These are phyloP conservation scores for Podocnemis expansa DNA, from an alignment of 2,113 vertebrate genomes.

Conservation along the genomic window DNA sequence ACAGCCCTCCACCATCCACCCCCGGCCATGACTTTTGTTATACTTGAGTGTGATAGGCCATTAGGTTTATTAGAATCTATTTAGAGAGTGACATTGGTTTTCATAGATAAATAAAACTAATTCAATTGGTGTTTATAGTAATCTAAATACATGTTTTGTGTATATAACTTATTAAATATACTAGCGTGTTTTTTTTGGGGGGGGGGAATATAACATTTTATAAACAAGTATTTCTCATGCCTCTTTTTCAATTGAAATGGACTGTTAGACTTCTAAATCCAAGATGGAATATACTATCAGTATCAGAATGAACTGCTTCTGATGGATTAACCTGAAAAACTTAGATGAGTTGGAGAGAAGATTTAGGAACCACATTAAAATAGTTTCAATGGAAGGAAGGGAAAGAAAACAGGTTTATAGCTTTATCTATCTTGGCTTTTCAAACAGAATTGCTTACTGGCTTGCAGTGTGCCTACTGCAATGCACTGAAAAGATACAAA, in stretches of 20 bases:
- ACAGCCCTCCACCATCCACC: not conserved
- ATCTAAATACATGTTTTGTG: not conserved
- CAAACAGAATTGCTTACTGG: not conserved
- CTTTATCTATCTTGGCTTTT: not conserved
- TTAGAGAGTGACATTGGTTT: not conserved
- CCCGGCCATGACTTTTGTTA: not conserved
- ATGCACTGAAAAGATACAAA: not conserved
- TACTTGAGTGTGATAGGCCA: not conserved
- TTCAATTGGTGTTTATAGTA: not conserved
- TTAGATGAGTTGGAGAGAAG: not conserved
- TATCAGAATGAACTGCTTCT: not conserved
- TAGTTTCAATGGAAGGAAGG: not conserved
- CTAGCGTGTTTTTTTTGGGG: not conserved
- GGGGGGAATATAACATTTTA: not conserved
- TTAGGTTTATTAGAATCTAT: not conserved
- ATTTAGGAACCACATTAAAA: not conserved
- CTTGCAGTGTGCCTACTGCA: not conserved
- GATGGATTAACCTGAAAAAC: not conserved
- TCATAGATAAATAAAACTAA: not conserved
- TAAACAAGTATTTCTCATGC: not conserved
- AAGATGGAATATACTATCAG: not conserved
- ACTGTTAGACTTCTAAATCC: not conserved
- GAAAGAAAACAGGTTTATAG: not conserved
- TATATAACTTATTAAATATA: not conserved
- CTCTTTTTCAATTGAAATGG: not conserved